Base-by-base conservation (phyloP, 1,140 invertebrate species). In the Eriosoma lanigerum region DNA sequence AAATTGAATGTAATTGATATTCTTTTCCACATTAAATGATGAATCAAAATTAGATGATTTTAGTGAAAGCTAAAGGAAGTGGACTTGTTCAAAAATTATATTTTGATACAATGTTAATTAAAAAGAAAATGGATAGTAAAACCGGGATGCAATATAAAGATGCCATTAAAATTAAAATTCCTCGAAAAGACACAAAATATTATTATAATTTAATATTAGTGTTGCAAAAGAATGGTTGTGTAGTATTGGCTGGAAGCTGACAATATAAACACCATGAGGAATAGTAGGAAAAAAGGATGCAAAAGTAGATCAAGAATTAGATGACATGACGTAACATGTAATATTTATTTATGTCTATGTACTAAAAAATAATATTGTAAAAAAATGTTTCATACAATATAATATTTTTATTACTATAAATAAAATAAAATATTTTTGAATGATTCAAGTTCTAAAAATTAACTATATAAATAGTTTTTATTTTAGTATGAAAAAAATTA, bases 101-200 rank as follows among this genome's bases (percentile, higher is more conserved):
- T n/a, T n/a, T n/a, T n/a, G n/a, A n/a, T n/a, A n/a, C n/a, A n/a
- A n/a, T n/a, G n/a, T n/a, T 10, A 24, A 15, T 60, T 29, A 60
- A 60, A 29, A 15, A 60, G 17, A 17, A 60, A 60, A 3, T 60
- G 58, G 58, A 60, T 24, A 4, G 3, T 60, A 13, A 60, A 60
- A 29, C 54, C 52, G 86, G 85, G 84, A 75, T 86, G 56, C 81
- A 82, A 50, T 85, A 85, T 75, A 80, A 80, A 62, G 60, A 85
- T 26, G 81, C 81, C 5, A 46, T 50, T 46, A 82, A 78, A 60
- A 54, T 81, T n/a, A n/a, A 46, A 26, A 52, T 75, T 64, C 21
- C 50, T 29, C n/a, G 38, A 60, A 82, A 82, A 38, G 50, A 82
- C 21, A 56, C 66, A 48, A 48, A 81, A 38, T 81, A 82, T 70